phyloP scores from a whole-genome alignment of 2,113 vertebrate species.

The Heterochromis multidens region DNA sequence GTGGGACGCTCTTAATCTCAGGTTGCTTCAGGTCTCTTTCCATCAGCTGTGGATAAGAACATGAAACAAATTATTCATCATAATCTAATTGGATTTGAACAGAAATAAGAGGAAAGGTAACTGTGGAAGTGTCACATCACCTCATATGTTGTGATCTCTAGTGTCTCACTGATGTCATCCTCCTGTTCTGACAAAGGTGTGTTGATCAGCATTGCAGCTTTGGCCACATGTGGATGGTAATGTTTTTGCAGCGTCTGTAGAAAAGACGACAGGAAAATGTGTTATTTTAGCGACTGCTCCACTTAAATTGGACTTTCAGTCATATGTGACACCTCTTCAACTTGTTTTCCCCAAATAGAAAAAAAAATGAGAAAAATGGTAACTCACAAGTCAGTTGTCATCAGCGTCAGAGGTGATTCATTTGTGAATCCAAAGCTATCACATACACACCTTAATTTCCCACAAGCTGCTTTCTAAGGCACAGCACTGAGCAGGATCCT shows the following conservation, averaged over 20 bases:
- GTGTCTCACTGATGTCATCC: conserved; percentile 79
- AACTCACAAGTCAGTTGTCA: not conserved
- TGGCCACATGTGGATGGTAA: conserved; percentile 89
- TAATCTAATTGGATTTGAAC: not conserved
- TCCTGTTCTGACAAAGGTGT: conserved; percentile 76
- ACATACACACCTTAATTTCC: conserved; percentile 85
- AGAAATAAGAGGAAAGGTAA: not conserved
- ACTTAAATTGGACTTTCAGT: not conserved
- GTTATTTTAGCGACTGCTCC: not conserved
- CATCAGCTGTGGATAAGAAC: conserved; percentile 79
- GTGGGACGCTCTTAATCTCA: conserved; percentile 64
- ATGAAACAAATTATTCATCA: not conserved
- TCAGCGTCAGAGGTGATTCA: not conserved
- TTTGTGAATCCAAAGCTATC: not conserved
- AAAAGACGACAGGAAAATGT: not conserved
- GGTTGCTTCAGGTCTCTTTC: conserved; percentile 84
- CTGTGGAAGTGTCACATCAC: conserved; percentile 52
- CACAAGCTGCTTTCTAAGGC: conserved; percentile 95
- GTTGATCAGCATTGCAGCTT: conserved; percentile 81
- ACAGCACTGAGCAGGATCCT: conserved; percentile 81
- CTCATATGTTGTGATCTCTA: conserved; percentile 84
- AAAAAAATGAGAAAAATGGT: not conserved
- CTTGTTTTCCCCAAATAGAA: not conserved
- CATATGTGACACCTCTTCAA: not conserved
- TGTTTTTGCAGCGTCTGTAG: conserved; percentile 87